Conservation (phyloP, 2,888 invertebrate species). For the Heliconius erato region DNA sequence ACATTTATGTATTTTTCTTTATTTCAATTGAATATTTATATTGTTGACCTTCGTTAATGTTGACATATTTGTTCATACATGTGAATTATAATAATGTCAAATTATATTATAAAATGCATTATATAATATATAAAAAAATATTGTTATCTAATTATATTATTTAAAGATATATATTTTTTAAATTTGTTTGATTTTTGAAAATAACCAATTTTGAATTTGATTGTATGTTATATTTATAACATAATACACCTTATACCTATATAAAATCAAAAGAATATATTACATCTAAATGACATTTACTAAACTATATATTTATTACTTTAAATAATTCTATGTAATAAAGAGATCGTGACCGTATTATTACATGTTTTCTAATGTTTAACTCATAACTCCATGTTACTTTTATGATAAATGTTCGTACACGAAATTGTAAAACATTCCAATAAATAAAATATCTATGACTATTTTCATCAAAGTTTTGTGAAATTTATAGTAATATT, state of each 20-base stretch:
- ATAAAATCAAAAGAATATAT: too few relatives aligned
- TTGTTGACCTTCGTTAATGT: constrained; percentile 35
- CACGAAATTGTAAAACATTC: constrained; percentile 1
- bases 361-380: constrained; percentile 8
- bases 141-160: background rate
- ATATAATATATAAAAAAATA: background rate
- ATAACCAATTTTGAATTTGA: too few relatives aligned
- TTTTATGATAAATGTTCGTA: constrained; percentile 14
- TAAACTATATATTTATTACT: too few relatives aligned
- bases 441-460: background rate
- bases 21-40: constrained; percentile 35
- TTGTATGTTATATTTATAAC: too few relatives aligned
- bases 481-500: too few relatives aligned
- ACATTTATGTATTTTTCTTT: constrained; percentile 30
- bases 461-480: background rate
- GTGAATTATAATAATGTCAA: constrained; percentile 6
- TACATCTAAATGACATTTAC: too few relatives aligned
- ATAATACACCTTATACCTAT: too few relatives aligned
- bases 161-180: background rate
- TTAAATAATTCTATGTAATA: background rate
- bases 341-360: background rate
- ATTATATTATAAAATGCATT: background rate
- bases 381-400: background rate
- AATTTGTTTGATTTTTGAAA: too few relatives aligned
- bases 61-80: background rate